Base-by-base conservation (phyloP, 2,888 invertebrate genomes). In the Sinodicranocentrus sp. region DNA sequence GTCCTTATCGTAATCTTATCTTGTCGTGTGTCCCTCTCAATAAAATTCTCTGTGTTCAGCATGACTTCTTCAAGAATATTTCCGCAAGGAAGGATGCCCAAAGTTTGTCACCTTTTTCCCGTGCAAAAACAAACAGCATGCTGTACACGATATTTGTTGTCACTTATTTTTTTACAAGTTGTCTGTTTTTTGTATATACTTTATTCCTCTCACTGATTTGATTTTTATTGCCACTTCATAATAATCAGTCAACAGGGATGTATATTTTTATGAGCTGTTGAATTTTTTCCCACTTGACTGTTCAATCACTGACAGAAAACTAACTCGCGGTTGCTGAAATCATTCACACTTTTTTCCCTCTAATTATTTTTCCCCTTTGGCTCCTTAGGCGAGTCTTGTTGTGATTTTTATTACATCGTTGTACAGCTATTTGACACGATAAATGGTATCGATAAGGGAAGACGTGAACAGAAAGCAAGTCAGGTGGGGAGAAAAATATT, bases 341-440 rank as follows among this genome's bases (percentile, higher is more conserved):
- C 15, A 8, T 28, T 63, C n/a, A 33, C 33, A 33, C 33, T 33
- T 33, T 33, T 33, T 33, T 33, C 10, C 33, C 33, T 33, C 33
- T 33, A 33, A 33, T 33, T 33, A 33, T 33, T 33, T 6, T 33
- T 33, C 33, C 33, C 33, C 33, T 33, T 61, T 28, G 15, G 57
- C 23, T 57, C 57, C 13, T 17, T 23, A 13, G 25, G 25, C 25
- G 59, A 15, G 6, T 76, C 26, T 76, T 75, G 39, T 78, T 68
- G 5, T 43, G 17, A 48, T 72, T 79, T 68, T 79, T 79, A 79
- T 79, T 79, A 63, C 79, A 79, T 79, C 33, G 65, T 79, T 72
- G 21, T 79, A 79, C 79, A 79, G 71, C 72, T 71, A 72, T 63
- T 79, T 79, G 79, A 79, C 79, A 79, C 79, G 79, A 79, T 79